phyloP scores from a whole-genome alignment of 1,140 invertebrate species.

The Coelopa frigida region DNA sequence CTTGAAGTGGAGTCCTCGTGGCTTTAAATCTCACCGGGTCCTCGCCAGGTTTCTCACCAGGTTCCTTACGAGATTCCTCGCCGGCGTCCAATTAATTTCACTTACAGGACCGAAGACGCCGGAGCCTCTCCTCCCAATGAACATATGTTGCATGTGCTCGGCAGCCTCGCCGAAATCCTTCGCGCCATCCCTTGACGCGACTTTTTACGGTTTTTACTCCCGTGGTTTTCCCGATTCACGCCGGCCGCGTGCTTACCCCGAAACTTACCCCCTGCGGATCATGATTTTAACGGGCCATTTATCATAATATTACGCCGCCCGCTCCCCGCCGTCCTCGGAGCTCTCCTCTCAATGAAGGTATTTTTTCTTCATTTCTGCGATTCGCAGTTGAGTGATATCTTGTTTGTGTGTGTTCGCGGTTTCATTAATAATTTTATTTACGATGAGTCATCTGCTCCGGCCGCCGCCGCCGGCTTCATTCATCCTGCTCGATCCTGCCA shows the following conservation, averaged over 20 bases:
- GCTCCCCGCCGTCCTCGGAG: no score
- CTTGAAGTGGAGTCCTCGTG: no score
- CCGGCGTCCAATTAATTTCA: no score
- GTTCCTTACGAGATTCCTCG: no score
- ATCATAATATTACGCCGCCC: conserved; percentile 45
- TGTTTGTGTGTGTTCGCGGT: conserved; percentile 13
- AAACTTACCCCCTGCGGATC: conserved; percentile 44
- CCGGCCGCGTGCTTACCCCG: conserved; percentile 14
- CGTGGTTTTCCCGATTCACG: no score
- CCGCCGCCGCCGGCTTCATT: conserved; percentile 45
- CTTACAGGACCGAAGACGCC: no score
- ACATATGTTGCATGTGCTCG: conserved; percentile 41
- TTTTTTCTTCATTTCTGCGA: no score
- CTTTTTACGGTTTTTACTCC: conserved; percentile 23
- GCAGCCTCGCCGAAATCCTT: no score
- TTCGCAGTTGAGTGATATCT: not conserved
- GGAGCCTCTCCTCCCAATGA: conserved; percentile 38
- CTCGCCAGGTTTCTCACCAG: no score
- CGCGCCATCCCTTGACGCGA: no score
- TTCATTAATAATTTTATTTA: conserved; percentile 45
- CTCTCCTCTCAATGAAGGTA: conserved; percentile 45
- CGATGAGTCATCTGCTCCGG: conserved; percentile 46
- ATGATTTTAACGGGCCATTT: conserved; percentile 45
- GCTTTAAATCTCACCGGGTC: no score
- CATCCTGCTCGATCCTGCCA: no score